Evolutionary conservation across 2,113 vertebrate species (phyloP).

Genomic region (Echinops telfairi): DNA sequence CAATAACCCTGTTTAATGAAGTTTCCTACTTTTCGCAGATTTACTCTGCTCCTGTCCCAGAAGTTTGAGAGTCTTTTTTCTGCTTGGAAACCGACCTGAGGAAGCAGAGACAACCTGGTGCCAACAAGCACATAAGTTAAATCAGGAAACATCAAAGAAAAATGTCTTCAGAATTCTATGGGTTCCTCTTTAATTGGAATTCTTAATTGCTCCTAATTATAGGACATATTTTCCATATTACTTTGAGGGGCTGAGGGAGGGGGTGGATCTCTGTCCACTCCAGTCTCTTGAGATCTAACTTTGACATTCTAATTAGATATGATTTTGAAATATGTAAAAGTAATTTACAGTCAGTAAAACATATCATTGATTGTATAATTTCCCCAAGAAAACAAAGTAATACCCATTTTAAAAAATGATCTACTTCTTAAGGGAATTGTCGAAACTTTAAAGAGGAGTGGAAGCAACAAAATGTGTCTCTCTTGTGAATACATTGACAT

Average conservation of each 20-base stretch:
- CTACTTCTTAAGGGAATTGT: background rate
- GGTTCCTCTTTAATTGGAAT: slow-evolving; percentile 76
- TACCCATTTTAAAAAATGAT: slow-evolving; percentile 39
- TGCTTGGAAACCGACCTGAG: slow-evolving; percentile 21
- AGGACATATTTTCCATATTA: slow-evolving; percentile 76
- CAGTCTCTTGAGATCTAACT: slow-evolving; percentile 69
- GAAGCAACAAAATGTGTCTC: background rate
- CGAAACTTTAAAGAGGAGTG: background rate
- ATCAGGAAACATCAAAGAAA: slow-evolving; percentile 73
- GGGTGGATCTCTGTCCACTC: slow-evolving; percentile 73
- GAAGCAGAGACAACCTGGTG: slow-evolving; percentile 53
- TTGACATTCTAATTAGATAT: slow-evolving; percentile 82
- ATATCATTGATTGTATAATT: slow-evolving; percentile 37
- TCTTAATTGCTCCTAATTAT: slow-evolving; percentile 83
- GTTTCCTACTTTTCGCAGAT: slow-evolving; percentile 76
- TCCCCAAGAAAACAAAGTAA: slow-evolving; percentile 55
- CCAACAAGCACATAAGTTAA: slow-evolving; percentile 53
- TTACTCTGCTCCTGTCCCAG: slow-evolving; percentile 72
- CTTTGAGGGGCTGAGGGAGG: slow-evolving; percentile 64
- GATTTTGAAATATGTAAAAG: slow-evolving; percentile 79
- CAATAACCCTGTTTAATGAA: slow-evolving; percentile 86
- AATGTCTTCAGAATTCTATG: slow-evolving; percentile 52
- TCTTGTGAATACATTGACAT: background rate
- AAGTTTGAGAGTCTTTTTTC: slow-evolving; percentile 56
- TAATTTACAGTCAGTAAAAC: slow-evolving; percentile 55